Conservation (phyloP, 2,113 vertebrate genomes). For the Actinemys pallida region DNA sequence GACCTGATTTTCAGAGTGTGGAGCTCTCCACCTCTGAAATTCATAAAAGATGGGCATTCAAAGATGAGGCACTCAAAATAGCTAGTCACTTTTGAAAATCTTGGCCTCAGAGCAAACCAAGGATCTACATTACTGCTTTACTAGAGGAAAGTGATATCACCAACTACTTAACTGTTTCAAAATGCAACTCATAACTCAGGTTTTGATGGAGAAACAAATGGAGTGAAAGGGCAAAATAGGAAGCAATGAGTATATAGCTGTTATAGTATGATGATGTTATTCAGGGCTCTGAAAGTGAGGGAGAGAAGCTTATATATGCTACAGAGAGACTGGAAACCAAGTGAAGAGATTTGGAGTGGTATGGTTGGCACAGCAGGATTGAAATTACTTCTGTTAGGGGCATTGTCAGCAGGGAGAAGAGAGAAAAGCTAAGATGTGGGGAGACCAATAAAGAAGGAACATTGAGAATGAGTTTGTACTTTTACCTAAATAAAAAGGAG, state of each 20-base stretch:
- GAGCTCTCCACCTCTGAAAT: neutral
- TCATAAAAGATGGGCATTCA: neutral
- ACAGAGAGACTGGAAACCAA: neutral
- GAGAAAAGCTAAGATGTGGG: neutral
- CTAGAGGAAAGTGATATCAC: neutral
- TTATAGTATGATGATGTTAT: neutral
- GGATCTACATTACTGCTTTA: neutral
- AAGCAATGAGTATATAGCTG: neutral
- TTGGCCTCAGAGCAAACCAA: neutral
- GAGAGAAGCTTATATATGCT: neutral
- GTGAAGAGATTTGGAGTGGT: neutral
- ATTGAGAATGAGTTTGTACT: neutral
- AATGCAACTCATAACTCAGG: neutral
- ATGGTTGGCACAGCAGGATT: neutral
- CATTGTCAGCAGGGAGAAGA: neutral
- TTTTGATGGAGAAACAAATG: neutral
- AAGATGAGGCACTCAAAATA: neutral
- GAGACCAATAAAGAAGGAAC: neutral
- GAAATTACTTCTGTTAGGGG: neutral
- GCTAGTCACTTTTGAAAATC: neutral
- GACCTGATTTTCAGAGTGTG: neutral
- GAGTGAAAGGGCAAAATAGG: neutral
- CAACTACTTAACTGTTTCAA: neutral
- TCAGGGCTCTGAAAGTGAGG: neutral
- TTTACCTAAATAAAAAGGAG: neutral